Evolutionary conservation across 2,113 vertebrate genomes (phyloP).

Genomic region (Myotis davidii): DNA sequence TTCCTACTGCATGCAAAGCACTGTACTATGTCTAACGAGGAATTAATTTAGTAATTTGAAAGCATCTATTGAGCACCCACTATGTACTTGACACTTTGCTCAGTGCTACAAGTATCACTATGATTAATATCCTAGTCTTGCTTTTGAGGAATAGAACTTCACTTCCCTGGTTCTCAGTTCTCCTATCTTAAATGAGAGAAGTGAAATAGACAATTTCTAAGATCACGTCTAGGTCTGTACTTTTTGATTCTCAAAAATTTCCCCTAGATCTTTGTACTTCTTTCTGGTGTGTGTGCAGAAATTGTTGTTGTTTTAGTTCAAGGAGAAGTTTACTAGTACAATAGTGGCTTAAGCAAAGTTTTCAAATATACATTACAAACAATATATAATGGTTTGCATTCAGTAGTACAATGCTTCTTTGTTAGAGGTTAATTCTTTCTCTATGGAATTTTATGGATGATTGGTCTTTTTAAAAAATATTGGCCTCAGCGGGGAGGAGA

Average conservation of each 20-base stretch:
- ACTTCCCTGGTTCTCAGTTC: background rate
- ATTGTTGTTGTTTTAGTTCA: background rate
- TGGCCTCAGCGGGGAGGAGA: conserved; percentile 84
- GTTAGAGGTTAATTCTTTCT: background rate
- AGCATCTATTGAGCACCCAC: background rate
- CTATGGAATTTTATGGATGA: background rate
- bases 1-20: background rate
- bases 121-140: background rate
- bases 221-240: background rate
- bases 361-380: background rate
- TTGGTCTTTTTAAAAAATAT: background rate
- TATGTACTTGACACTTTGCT: background rate
- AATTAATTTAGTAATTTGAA: background rate
- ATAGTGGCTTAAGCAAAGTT: background rate
- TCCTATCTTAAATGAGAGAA: background rate
- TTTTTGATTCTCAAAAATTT: background rate
- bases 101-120: background rate
- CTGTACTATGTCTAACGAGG: background rate
- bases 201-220: background rate
- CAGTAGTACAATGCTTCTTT: background rate
- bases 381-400: background rate
- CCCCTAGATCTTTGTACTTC: background rate
- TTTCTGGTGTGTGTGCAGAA: background rate
- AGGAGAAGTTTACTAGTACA: background rate
- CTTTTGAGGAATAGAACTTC: background rate